Evolutionary conservation across 1,140 invertebrate species (phyloP), one percentile per base, ranked within the genome.

Genomic region (Cyrtorhinus lividipennis): DNA sequence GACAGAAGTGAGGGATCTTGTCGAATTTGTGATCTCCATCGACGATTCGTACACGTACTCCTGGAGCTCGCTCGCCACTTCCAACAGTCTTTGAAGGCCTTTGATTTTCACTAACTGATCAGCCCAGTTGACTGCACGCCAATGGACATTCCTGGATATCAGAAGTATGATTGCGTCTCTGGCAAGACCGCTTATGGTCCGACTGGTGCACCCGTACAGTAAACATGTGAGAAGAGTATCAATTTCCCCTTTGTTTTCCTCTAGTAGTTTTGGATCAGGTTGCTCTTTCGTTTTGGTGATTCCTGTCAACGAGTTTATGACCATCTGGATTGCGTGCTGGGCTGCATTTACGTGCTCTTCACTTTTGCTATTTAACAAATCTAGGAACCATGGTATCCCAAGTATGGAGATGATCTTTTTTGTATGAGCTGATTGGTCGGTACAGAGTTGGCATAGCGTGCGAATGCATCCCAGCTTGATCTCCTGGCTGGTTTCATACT

Each of bases 141-240:
- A 87, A 69, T 93, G 87, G 67, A 91, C 82, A 71, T 97, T 96
- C 69, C 88, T 84, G 71, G 92, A 92, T n/a, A 98, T 76, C 8
- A 98, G 70, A 73, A 97, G 92, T 64, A 98, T 85, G 27, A 95
- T 82, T 26, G 88, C 85, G 78, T 98, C 93, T 70, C 95, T 79
- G 18, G 88, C 89, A 26, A 81, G 65, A 0, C 88, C 91, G 25
- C 83, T 82, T 61, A 97, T 88, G 0, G 85, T 85, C 59, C 85
- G 80, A 73, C 86, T 90, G 10, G 87, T 92, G 59, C 85, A 81
- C 48, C 83, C 83, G 67, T 85, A 88, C 0, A 88, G 80, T 27
- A 95, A 71, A 66, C 85, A 89, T 0, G 84, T 83, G 1, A 96
- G 76, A 12, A 93, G 72, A 0, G 84, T 85, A 70, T 94, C 88